Conservation (phyloP, 2,113 vertebrate genomes). For the Orientallactaga bullata region DNA sequence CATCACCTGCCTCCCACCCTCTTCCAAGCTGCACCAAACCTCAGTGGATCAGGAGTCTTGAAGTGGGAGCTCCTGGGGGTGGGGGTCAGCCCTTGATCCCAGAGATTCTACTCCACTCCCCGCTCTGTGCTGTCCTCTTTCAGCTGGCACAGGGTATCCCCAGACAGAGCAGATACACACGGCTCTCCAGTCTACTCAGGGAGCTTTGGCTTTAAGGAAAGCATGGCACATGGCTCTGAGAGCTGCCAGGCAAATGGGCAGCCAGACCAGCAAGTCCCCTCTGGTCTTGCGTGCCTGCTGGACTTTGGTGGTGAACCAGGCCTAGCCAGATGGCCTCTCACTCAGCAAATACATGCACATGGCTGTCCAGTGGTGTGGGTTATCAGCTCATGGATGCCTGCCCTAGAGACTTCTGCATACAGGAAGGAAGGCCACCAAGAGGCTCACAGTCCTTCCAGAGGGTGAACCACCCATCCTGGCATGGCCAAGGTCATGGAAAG, state of each 20-base stretch:
- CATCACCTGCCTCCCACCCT: background rate
- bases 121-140: background rate
- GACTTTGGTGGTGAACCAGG: background rate
- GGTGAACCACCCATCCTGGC: background rate
- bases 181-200: background rate
- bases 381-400: constrained; percentile 26
- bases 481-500: accelerated
- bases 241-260: background rate
- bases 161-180: background rate
- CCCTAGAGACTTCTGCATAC: background rate
- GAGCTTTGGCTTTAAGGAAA: background rate
- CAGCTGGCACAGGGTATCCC: background rate
- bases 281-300: accelerated
- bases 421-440: constrained; percentile 39
- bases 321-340: background rate
- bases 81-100: background rate
- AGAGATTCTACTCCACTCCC: background rate
- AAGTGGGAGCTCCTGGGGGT: background rate
- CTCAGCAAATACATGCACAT: constrained; percentile 46
- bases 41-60: background rate
- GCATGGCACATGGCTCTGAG: background rate
- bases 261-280: background rate
- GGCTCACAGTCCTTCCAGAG: constrained; percentile 5
- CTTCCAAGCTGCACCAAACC: background rate
- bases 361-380: constrained; percentile 51